phyloP scores from a whole-genome alignment of 1,140 invertebrate genomes.

The Procambarus clarkii region DNA sequence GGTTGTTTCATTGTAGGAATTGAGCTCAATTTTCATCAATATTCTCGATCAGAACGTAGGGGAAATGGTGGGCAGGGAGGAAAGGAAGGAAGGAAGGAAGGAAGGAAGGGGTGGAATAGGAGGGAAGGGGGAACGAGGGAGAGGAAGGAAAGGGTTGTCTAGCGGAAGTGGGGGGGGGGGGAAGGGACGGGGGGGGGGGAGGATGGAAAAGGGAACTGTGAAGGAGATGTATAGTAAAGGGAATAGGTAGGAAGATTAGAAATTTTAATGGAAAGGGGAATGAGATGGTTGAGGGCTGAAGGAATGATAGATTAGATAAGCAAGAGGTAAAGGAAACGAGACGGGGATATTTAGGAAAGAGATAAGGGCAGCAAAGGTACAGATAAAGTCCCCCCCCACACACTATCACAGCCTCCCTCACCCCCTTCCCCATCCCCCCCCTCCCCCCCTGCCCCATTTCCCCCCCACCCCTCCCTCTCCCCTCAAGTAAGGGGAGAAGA shows the following conservation, averaged over 20 bases:
- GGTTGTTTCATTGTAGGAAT: slow-evolving; percentile 40
- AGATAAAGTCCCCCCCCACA: no score
- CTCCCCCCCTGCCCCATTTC: not conserved
- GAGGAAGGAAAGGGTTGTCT: not conserved
- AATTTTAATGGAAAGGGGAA: not conserved
- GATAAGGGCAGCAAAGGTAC: no score
- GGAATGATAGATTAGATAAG: not conserved
- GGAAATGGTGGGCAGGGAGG: not conserved
- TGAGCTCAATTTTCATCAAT: slow-evolving; percentile 51
- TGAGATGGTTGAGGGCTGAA: not conserved
- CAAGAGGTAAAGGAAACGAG: no score
- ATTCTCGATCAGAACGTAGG: not conserved
- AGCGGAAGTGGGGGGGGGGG: not conserved
- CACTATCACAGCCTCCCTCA: not conserved
- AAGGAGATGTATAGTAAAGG: not conserved
- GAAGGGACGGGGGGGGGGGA: not conserved
- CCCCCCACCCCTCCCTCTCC: not conserved
- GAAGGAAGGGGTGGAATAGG: not conserved
- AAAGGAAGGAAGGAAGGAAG: not conserved
- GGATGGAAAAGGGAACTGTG: not conserved
- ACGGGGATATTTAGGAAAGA: no score
- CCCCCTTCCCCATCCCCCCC: not conserved
- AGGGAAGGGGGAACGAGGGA: not conserved
- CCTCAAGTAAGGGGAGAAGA: slow-evolving; percentile 8
- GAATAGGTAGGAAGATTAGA: not conserved